These are phyloP conservation scores for Sphyrna mokarran DNA, from an alignment of 2,113 vertebrate genomes.

Conservation along the genomic window DNA sequence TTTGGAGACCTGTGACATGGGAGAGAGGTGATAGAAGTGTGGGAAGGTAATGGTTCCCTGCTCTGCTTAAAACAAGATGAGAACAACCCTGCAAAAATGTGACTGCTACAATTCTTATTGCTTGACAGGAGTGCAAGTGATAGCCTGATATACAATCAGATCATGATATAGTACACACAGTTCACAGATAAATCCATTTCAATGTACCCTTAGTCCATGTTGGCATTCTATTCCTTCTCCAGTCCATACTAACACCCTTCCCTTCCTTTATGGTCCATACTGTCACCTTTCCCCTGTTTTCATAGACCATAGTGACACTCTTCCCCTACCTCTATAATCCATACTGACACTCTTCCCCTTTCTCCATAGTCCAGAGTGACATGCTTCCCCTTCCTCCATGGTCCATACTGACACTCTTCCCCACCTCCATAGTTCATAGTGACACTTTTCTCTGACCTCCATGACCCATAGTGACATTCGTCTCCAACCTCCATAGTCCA, in stretches of 20 bases:
- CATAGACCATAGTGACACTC: no score
- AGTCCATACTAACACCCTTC: background rate
- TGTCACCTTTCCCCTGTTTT: no score
- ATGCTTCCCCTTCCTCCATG: no score
- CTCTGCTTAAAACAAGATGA: background rate
- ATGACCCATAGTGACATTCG: no score
- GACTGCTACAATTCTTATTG: background rate
- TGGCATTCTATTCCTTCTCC: background rate
- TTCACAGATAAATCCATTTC: background rate
- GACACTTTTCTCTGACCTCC: no score
- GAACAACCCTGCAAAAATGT: background rate
- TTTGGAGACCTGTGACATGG: background rate
- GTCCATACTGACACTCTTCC: no score
- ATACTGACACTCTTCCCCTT: no score
- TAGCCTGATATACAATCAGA: background rate
- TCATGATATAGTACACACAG: background rate
- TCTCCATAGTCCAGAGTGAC: no score
- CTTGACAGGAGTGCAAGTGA: background rate
- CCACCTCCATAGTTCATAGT: no score
- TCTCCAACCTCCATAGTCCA: no score
- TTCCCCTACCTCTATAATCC: no score
- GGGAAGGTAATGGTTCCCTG: background rate
- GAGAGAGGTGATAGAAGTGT: background rate
- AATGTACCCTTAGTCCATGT: background rate
- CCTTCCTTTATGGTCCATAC: no score